phyloP scores from a whole-genome alignment of 1,140 invertebrate genomes.

The Alviniconcha marisindica region DNA sequence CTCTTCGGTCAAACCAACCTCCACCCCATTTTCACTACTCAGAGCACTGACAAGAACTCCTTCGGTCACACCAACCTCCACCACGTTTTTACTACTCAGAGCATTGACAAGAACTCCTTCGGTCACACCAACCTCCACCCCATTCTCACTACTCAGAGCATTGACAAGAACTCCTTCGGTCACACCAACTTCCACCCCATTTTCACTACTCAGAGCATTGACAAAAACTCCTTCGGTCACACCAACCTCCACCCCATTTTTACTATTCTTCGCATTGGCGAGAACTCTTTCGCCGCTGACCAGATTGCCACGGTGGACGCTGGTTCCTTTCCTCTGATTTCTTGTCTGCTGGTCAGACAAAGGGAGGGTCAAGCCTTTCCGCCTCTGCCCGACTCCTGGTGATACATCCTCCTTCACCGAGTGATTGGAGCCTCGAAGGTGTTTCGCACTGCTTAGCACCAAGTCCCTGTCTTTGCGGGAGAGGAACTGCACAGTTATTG shows the following conservation, averaged over 20 bases:
- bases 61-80: neutral
- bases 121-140: too few relatives aligned
- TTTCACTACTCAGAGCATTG: too few relatives aligned
- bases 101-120: neutral
- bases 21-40: neutral
- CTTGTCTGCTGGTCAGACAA: neutral
- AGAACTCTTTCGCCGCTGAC: neutral
- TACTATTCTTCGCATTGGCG: too few relatives aligned
- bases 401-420: constrained; percentile 15
- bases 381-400: neutral
- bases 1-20: neutral
- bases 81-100: neutral
- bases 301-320: neutral
- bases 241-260: too few relatives aligned
- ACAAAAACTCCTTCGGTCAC: too few relatives aligned
- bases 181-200: too few relatives aligned
- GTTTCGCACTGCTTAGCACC: neutral
- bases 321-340: neutral
- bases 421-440: neutral
- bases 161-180: too few relatives aligned
- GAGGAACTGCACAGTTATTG: neutral
- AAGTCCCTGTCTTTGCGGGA: neutral
- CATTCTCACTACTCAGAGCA: too few relatives aligned
- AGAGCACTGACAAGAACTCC: neutral
- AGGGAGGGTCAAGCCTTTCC: constrained; percentile 12